Conservation (phyloP, 2,113 vertebrate species). For the Odontesthes bonariensis region DNA sequence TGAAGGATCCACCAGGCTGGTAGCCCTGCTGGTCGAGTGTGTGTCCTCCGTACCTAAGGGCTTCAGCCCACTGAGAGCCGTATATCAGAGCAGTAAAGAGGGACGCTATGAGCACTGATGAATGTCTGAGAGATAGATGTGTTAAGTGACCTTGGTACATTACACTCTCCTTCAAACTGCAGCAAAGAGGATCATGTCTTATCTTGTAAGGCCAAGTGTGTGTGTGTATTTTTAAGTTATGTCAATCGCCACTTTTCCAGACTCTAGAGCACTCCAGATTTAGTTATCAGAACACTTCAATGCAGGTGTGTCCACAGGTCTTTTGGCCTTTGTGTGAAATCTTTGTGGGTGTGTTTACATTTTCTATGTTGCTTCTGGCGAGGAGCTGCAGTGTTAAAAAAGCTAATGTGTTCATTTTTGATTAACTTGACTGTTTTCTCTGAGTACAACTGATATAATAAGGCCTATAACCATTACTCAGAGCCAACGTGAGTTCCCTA, state of each 20-base stretch:
- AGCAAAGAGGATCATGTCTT: slow-evolving; percentile 66
- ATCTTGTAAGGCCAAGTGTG: slow-evolving; percentile 26
- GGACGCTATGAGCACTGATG: slow-evolving; percentile 71
- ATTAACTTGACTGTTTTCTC: background rate
- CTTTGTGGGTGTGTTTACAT: background rate
- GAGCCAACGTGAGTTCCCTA: too few relatives aligned
- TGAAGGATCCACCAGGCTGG: slow-evolving; percentile 42
- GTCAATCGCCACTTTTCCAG: slow-evolving; percentile 4
- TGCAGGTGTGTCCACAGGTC: background rate
- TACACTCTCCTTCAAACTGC: slow-evolving; percentile 72
- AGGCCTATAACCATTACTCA: too few relatives aligned
- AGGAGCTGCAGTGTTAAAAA: too few relatives aligned
- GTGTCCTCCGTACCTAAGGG: slow-evolving; percentile 56
- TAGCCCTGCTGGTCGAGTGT: slow-evolving; percentile 47
- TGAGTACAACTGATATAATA: too few relatives aligned
- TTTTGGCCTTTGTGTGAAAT: background rate
- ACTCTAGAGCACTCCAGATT: slow-evolving; percentile 3
- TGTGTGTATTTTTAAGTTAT: slow-evolving; percentile 24
- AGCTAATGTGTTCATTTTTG: background rate
- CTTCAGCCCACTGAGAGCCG: slow-evolving; percentile 62
- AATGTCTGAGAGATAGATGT: slow-evolving; percentile 77
- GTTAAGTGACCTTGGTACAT: slow-evolving; percentile 81
- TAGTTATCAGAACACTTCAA: slow-evolving; percentile 2
- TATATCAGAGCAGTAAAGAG: slow-evolving; percentile 78
- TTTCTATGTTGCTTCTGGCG: background rate